These are phyloP conservation scores for Sporophila hypoxantha DNA, from an alignment of 2,113 vertebrate genomes.

Conservation along the genomic window DNA sequence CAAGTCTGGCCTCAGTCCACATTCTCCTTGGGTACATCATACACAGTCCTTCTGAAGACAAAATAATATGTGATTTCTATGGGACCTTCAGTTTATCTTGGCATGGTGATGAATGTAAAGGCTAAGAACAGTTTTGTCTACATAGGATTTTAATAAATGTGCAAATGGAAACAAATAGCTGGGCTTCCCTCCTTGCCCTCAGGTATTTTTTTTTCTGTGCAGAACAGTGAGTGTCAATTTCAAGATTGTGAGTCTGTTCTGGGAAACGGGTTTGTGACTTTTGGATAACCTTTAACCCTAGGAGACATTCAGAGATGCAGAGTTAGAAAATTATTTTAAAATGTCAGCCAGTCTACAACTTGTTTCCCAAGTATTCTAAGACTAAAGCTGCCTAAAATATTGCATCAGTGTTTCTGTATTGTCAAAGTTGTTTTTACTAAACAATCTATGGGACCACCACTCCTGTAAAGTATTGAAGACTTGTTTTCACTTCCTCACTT, in stretches of 20 bases:
- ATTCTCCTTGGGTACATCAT: not conserved
- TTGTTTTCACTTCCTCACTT: not conserved
- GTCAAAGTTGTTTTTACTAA: not conserved
- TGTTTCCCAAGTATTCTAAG: not conserved
- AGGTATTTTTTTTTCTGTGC: not conserved
- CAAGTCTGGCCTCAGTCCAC: not conserved
- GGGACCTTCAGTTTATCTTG: not conserved
- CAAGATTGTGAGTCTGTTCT: not conserved
- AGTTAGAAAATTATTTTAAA: not conserved
- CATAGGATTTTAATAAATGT: not conserved
- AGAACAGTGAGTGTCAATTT: not conserved
- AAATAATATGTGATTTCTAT: not conserved
- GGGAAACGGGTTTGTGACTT: not conserved
- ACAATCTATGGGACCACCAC: not conserved
- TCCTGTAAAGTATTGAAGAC: not conserved
- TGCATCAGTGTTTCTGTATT: not conserved
- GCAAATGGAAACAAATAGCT: not conserved
- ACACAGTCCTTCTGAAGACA: not conserved
- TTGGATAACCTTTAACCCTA: not conserved
- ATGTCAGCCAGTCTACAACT: not conserved
- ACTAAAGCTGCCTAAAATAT: not conserved
- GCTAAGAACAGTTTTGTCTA: not conserved
- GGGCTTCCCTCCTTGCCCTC: accelerated
- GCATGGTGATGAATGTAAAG: not conserved
- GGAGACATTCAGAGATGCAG: not conserved